A percentile compares a stretch with the other conserved stretches of the same genome.
Conservation (phyloP, 2,797 vertebrate genomes). For the Coccyzus lansbergi region DNA sequence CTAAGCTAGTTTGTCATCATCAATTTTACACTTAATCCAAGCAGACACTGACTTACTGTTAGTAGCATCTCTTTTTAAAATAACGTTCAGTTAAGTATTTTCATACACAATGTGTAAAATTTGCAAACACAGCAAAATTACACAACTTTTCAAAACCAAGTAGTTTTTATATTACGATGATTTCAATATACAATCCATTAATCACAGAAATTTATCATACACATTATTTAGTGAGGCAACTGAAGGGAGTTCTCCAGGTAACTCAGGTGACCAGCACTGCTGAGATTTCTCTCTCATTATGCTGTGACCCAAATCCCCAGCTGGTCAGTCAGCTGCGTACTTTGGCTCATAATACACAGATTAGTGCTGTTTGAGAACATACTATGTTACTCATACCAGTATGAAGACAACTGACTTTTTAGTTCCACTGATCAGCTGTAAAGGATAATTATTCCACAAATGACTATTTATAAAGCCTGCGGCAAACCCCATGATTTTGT, state of each 20-base stretch:
- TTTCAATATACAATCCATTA: background rate
- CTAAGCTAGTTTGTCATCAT: background rate
- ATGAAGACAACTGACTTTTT: background rate
- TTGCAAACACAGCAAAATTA: background rate
- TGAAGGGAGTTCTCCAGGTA: background rate
- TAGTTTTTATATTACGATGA: background rate
- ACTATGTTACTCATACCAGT: background rate
- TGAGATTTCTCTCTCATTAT: background rate
- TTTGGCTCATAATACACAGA: background rate
- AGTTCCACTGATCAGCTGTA: background rate
- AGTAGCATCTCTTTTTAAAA: background rate
- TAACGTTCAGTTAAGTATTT: background rate
- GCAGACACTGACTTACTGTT: background rate
- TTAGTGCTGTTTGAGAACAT: background rate
- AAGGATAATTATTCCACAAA: slow-evolving; percentile 5
- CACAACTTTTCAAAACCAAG: background rate
- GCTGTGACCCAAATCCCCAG: background rate
- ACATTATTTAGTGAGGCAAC: background rate
- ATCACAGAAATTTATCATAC: background rate
- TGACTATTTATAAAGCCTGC: slow-evolving; percentile 9
- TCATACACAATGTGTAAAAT: background rate
- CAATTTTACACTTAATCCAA: background rate
- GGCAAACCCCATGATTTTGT: background rate
- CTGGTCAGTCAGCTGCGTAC: background rate
- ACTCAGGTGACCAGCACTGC: background rate